Evolutionary conservation across 2,797 vertebrate species (phyloP), one percentile per base, ranked within the genome.

Genomic region (Hippocampus kuda): DNA sequence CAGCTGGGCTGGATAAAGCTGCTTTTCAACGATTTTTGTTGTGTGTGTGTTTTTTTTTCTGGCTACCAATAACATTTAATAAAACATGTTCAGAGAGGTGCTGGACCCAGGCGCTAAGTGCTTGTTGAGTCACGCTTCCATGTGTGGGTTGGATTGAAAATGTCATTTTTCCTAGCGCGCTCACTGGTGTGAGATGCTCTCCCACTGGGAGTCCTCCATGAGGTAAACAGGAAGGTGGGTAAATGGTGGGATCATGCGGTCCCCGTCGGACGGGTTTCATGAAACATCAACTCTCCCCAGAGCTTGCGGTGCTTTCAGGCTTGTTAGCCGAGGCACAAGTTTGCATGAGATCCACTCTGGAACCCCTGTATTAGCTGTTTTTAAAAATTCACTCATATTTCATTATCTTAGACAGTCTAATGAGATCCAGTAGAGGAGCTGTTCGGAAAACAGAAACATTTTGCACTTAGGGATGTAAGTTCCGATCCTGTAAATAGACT

Each of bases 91-190:
- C 70, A 66, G 71, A 78, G 77, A 75, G 67, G 81, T 73, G 68
- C 77, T 79, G 71, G 78, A 82, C 69, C 76, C 72, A 71, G 75
- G 79, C 68, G 81, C 73, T 87, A 84, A 86, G 79, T 85, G 83
- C 76, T 79, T 78, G 78, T 84, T 88, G 84, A 89, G 80, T 90
- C 85, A 88, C 78, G 70, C 66, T 80, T 72, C 30, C 76, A 81
- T 85, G 75, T 85, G 85, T 87, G 81, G 76, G 75, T 69, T 79
- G 77, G 72, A 80, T 70, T 74, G 71, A 83, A 89, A 90, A 87
- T 84, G 83, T 74, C 79, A 81, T 87, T 85, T 88, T 80, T 65
- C 72, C 79, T 78, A 72, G 72, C 70, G 75, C 76, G 70, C 63
- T 76, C 70, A 65, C 72, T 60, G 62, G 73, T 74, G 66, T 68